Evolutionary conservation across 2,113 vertebrate species (phyloP).

Genomic region (Cyprinodon tularosa): DNA sequence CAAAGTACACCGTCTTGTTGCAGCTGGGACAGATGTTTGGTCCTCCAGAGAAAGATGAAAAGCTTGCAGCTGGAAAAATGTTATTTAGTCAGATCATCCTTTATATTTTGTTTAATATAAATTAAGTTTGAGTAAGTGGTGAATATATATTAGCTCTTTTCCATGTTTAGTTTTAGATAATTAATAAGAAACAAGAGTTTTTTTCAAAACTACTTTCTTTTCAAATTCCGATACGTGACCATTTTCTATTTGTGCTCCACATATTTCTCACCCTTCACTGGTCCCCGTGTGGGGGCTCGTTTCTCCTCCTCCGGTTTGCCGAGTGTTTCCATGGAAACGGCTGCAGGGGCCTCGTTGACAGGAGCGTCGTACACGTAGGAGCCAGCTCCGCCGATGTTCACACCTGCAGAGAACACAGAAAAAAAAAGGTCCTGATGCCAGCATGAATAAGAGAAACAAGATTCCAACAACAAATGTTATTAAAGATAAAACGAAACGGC

Average conservation of each 20-base stretch:
- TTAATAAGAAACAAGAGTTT: background rate
- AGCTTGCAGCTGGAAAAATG: conserved; percentile 83
- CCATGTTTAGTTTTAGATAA: background rate
- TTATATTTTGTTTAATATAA: background rate
- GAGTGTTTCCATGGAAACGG: conserved; percentile 79
- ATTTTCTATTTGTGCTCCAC: conserved; percentile 29
- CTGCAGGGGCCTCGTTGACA: conserved; percentile 75
- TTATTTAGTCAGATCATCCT: background rate
- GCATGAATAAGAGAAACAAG: background rate
- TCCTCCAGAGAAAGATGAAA: conserved; percentile 92
- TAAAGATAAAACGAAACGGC: background rate
- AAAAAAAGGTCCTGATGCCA: background rate
- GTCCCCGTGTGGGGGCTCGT: conserved; percentile 83
- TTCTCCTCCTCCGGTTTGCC: conserved; percentile 82
- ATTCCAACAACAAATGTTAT: too few species aligned
- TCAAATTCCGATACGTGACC: background rate
- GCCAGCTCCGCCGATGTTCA: conserved; percentile 91
- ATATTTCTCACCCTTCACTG: conserved; percentile 86
- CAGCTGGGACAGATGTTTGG: conserved; percentile 92
- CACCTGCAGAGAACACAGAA: conserved; percentile 74
- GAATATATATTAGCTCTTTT: background rate
- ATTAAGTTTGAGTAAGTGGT: too few species aligned
- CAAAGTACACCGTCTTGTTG: conserved; percentile 94
- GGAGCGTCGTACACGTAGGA: conserved; percentile 88
- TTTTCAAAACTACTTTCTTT: background rate